Conservation (phyloP, 2,888 invertebrate genomes). For the Phengaris arion region DNA sequence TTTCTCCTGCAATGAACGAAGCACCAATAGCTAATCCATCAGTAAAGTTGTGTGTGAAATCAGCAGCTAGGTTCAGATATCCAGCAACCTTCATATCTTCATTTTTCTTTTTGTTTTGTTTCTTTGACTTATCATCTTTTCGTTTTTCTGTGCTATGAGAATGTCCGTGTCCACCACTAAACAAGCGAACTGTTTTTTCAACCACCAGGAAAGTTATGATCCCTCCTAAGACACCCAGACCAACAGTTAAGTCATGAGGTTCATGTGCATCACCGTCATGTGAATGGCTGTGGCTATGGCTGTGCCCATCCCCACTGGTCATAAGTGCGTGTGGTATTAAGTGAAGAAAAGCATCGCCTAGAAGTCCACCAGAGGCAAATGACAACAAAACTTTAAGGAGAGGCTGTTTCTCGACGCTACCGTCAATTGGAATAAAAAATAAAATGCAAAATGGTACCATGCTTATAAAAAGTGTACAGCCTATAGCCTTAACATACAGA, state of each 20-base stretch:
- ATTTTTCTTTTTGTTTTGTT: constrained; percentile 62
- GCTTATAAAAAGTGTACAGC: constrained; percentile 95
- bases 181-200: constrained; percentile 93
- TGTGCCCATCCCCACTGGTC: constrained; percentile 64
- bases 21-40: constrained; percentile 99
- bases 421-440: constrained; percentile 95
- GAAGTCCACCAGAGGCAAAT: constrained; percentile 96
- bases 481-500: constrained; percentile 90
- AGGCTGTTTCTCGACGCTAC: constrained; percentile 89
- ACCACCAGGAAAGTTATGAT: constrained; percentile 95
- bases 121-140: constrained; percentile 62
- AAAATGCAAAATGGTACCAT: constrained; percentile 96
- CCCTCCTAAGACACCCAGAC: constrained; percentile 95
- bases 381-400: constrained; percentile 93
- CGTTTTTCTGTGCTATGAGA: constrained; percentile 80
- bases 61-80: constrained; percentile 97
- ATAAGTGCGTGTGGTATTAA: constrained; percentile 96
- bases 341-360: constrained; percentile 99
- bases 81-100: constrained; percentile 81
- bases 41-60: constrained; percentile 99
- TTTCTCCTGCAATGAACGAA: constrained; percentile 95
- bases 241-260: constrained; percentile 91
- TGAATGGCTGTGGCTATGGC: constrained; percentile 76
- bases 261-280: constrained; percentile 72
- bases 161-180: constrained; percentile 91